phyloP scores from a whole-genome alignment of 2,113 vertebrate genomes.

The Tonatia bakeri region DNA sequence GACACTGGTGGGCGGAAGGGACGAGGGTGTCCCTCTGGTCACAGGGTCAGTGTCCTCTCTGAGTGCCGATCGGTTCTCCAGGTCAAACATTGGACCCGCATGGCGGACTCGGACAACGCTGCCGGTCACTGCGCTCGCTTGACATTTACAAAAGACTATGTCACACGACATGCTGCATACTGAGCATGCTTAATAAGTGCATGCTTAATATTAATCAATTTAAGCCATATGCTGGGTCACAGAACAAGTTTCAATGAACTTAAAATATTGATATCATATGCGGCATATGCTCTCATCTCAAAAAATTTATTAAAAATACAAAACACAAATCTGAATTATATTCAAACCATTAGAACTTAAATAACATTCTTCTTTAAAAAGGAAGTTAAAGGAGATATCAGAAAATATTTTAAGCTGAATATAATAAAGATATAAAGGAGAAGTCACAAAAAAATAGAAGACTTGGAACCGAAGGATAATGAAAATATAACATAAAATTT shows the following conservation, averaged over 20 bases:
- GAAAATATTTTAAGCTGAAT: background rate
- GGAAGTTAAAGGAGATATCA: background rate
- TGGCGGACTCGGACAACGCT: no score
- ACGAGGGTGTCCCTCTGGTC: no score
- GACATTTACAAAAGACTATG: background rate
- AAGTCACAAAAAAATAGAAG: background rate
- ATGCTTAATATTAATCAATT: background rate
- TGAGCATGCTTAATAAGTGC: background rate
- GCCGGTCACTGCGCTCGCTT: no score
- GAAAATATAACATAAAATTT: background rate
- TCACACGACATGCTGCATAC: background rate
- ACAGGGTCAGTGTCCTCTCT: background rate
- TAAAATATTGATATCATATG: background rate
- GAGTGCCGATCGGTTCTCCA: background rate
- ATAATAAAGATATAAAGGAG: background rate
- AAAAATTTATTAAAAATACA: background rate
- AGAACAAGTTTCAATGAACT: background rate
- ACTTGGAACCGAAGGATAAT: background rate
- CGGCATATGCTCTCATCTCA: background rate
- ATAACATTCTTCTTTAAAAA: background rate
- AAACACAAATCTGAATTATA: background rate
- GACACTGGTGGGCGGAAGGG: no score
- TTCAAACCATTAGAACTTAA: background rate
- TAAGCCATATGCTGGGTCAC: background rate
- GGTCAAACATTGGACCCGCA: background rate